Base-by-base conservation (phyloP, 2,113 vertebrate genomes). In the Microtus oregoni region DNA sequence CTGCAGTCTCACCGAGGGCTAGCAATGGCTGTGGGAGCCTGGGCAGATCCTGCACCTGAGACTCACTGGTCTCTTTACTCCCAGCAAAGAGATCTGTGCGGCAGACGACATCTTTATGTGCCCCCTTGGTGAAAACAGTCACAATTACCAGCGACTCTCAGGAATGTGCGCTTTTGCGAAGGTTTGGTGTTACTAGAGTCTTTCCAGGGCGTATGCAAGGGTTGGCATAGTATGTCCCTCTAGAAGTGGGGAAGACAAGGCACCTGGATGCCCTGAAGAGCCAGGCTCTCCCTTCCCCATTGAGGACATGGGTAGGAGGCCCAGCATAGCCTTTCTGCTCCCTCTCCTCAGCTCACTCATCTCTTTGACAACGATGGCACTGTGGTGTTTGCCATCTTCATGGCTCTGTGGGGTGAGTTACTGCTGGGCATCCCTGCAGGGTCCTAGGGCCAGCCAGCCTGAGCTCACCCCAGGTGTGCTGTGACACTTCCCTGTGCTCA, bases 361-460 rank as follows among this genome's bases (percentile, higher is more conserved):
- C 98, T 99, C 81, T 99, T 99, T 88, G 99, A 99, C 98, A 99
- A 99, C 30, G 99, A 99, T 89, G 99, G 99, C 55, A 99, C 99
- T 0, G 99, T 99, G 76, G 15, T 98, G n/a, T 99, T 99, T 77
- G 99, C 99, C 24, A 99, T 99, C 77, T 98, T 99, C 97, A 99
- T 99, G 99, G 99, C 99, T 0, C 86, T 99, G 90, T 99, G 99
- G 99, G 99, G 99, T 99, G 98, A 98, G 99, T 98, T 30, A 2
- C 52, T 0, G 7, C 0, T 9, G 7, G 81, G 22, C 4, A 2
- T 32, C 20, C n/a, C 41, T 9, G 2, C 14, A 35, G 61, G 17
- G 9, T 3, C 20, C 19, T 20, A 7, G 32, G 20, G 86, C 24
- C 41, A 68, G n/a, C 41, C 1, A 2, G 32, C 41, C 58, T 24